Conservation (phyloP, 2,797 vertebrate species). For the Alectoris magna region DNA sequence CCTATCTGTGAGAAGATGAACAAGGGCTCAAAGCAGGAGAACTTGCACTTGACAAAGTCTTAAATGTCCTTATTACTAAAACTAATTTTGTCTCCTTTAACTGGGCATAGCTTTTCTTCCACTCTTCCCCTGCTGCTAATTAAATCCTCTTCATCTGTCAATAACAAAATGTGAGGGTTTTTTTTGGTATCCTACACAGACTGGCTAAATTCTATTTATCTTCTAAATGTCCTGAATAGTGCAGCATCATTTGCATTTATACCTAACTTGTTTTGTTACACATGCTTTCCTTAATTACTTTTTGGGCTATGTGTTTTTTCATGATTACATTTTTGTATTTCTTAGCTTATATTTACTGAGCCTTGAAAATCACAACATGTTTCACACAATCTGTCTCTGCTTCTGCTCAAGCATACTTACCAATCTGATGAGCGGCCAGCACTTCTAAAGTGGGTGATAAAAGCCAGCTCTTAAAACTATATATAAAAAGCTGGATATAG, state of each 20-base stretch:
- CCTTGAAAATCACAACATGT: constrained; percentile 1
- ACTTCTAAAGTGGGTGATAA: neutral
- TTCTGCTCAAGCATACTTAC: neutral
- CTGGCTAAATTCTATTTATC: constrained; percentile 38
- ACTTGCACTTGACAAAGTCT: neutral
- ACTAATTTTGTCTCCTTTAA: neutral
- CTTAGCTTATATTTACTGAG: constrained; percentile 15
- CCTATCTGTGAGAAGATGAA: neutral
- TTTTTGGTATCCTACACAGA: neutral
- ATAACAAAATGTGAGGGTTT: constrained; percentile 1
- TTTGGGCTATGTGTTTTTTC: neutral
- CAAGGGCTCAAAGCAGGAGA: neutral
- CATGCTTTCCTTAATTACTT: neutral
- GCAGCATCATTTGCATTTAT: constrained; percentile 27
- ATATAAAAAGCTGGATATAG: neutral
- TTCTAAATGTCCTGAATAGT: neutral
- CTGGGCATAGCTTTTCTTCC: neutral
- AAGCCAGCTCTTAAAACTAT: neutral
- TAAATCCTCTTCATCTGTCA: constrained; percentile 44
- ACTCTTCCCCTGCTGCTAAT: neutral
- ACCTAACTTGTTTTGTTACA: neutral
- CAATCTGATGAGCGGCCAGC: neutral
- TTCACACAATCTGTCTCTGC: constrained; percentile 24
- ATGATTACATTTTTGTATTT: neutral
- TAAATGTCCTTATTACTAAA: neutral